Evolutionary conservation across 2,797 vertebrate species (phyloP), one percentile per base, ranked within the genome.

Genomic region (Hozukius guyotensis): DNA sequence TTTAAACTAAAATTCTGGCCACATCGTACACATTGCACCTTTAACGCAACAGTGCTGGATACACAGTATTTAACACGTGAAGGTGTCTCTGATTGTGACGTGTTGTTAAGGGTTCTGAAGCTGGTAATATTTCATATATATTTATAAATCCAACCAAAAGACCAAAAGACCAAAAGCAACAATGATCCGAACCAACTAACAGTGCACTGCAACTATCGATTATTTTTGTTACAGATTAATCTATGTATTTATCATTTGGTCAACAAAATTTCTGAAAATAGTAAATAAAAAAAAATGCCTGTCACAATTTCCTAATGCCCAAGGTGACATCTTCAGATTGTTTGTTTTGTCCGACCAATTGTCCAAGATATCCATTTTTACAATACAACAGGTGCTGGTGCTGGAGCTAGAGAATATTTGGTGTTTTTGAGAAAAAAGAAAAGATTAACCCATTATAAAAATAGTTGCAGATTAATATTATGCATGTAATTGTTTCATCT

Each of bases 101-200:
- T 36, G 29, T 18, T 18, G 24, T 66, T 66, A n/a, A 38, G 20
- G 20, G 18, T 31, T 59, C 38, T 52, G 75, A 71, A 9, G 60
- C 31, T 63, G 32, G 32, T 74, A 52, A 49, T n/a, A 11, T 32
- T 64, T 59, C 36, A 22, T 8, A 60, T 56, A 63, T 18, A 22
- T 61, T 53, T 42, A 31, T 32, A 16, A 60, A 36, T 63, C n/a
- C 12, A 38, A 65, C 12, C 1, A 27, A 74, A 81, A 84, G 25
- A 61, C 46, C 71, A 81, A 65, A 81, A 60, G 24, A 25, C 18
- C 42, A 72, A 31, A 18, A 56, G 1, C 4, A 13, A 24, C 5
- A 64, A 25, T 53, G 49, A 53, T 53, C 49, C 7, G 16, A 20
- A 49, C 7, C 3, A 49, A 49, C 46, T 8, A 57, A 22, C 22